Conservation (phyloP, 2,888 invertebrate genomes). For the Frankliniella intonsa region DNA sequence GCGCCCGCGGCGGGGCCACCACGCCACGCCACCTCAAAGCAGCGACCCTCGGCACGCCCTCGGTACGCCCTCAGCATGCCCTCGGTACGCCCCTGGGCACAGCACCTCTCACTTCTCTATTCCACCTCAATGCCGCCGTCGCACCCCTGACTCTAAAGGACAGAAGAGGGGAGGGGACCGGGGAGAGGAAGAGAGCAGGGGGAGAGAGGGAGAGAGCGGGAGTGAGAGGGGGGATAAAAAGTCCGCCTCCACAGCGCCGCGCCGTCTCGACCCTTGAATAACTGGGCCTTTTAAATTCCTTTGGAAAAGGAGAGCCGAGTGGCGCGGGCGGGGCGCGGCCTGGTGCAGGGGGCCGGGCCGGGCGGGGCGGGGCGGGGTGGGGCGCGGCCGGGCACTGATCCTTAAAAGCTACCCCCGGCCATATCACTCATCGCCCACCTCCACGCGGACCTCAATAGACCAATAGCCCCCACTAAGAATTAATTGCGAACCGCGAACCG, state of each 20-base stretch:
- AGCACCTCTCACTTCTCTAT: too few relatives aligned
- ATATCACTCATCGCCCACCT: neutral
- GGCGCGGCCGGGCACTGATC: too few relatives aligned
- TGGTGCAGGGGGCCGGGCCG: neutral
- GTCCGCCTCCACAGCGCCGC: neutral
- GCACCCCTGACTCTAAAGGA: neutral
- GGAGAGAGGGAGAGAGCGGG: neutral
- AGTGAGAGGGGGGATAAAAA: neutral
- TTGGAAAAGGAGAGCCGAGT: neutral
- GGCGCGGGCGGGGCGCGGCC: neutral
- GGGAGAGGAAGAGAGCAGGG: neutral
- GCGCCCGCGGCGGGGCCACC: too few relatives aligned
- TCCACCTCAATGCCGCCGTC: too few relatives aligned
- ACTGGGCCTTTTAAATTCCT: conserved; percentile 4
- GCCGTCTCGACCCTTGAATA: neutral
- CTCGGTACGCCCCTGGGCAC: too few relatives aligned
- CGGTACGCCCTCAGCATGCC: too few relatives aligned
- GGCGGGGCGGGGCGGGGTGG: neutral
- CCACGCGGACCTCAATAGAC: too few relatives aligned
- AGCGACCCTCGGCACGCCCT: too few relatives aligned
- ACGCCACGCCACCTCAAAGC: too few relatives aligned
- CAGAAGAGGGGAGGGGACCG: neutral
- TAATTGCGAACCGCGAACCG: too few relatives aligned
- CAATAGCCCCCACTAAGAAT: too few relatives aligned
- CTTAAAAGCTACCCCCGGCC: conserved; percentile 3